These are phyloP conservation scores for Slavum lentiscoides DNA, from an alignment of 2,888 invertebrate genomes.

Conservation along the genomic window DNA sequence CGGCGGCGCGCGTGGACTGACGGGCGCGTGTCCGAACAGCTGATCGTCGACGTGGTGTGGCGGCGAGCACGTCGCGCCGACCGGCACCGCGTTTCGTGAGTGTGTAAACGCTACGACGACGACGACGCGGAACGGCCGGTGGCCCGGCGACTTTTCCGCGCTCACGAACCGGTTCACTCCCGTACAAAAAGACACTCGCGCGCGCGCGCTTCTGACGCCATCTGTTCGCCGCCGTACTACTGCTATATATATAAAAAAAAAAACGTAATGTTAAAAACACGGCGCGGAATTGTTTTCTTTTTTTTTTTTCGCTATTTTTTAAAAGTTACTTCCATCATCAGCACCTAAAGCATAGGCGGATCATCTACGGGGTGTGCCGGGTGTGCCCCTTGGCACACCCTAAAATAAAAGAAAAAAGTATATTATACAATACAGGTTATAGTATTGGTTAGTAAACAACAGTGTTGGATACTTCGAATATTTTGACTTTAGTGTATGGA, in stretches of 20 bases:
- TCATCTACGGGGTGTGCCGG: too few species aligned
- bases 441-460: too few species aligned
- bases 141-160: conserved; percentile 25
- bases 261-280: too few species aligned
- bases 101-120: not conserved
- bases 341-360: too few species aligned
- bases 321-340: too few species aligned
- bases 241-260: too few species aligned
- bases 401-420: too few species aligned
- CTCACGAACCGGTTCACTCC: conserved; percentile 27
- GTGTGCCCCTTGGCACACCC: too few species aligned
- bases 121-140: not conserved
- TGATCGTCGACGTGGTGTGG: conserved; percentile 18
- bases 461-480: too few species aligned
- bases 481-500: too few species aligned
- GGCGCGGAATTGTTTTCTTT: too few species aligned
- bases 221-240: not conserved
- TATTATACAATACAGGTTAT: too few species aligned
- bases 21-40: conserved; percentile 7
- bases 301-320: not conserved
- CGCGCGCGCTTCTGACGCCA: not conserved
- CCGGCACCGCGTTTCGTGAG: conserved; percentile 29
- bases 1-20: not conserved
- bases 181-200: not conserved
- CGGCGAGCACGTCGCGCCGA: conserved; percentile 13